Evolutionary conservation across 2,797 vertebrate genomes (phyloP).

Genomic region (Vireo griseus): DNA sequence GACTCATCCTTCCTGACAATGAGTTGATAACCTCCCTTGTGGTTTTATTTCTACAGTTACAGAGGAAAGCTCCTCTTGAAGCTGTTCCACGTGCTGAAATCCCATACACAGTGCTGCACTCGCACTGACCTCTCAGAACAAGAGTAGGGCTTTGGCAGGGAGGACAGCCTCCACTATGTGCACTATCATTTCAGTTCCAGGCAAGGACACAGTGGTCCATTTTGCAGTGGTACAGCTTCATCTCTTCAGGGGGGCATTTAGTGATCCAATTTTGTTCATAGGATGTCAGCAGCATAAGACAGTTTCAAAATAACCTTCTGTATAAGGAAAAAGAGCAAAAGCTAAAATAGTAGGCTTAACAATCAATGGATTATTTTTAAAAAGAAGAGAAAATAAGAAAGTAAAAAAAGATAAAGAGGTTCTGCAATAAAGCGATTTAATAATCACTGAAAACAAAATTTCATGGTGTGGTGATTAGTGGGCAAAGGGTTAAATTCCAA

Average conservation of each 20-base stretch:
- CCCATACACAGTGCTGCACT: neutral
- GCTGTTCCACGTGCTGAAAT: neutral
- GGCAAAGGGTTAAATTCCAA: slow-evolving; percentile 50
- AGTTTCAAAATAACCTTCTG: neutral
- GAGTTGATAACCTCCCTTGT: neutral
- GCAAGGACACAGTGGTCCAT: neutral
- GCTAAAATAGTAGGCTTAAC: neutral
- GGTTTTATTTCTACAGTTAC: neutral
- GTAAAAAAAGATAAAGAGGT: fast-evolving
- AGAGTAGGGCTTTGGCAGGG: neutral
- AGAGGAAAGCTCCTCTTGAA: neutral
- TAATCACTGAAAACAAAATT: neutral
- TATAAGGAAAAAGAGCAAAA: neutral
- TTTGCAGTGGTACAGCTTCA: neutral
- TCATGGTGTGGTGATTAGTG: neutral
- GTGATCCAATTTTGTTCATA: neutral
- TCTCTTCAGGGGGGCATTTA: neutral
- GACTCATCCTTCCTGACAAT: slow-evolving; percentile 1
- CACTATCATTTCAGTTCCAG: neutral
- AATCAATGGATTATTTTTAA: neutral
- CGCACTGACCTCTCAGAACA: neutral
- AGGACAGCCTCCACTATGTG: neutral
- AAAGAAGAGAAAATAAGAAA: fast-evolving
- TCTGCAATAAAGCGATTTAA: neutral
- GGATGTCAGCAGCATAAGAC: neutral